Conservation (phyloP, 2,888 invertebrate species). For the Acleris emargana region DNA sequence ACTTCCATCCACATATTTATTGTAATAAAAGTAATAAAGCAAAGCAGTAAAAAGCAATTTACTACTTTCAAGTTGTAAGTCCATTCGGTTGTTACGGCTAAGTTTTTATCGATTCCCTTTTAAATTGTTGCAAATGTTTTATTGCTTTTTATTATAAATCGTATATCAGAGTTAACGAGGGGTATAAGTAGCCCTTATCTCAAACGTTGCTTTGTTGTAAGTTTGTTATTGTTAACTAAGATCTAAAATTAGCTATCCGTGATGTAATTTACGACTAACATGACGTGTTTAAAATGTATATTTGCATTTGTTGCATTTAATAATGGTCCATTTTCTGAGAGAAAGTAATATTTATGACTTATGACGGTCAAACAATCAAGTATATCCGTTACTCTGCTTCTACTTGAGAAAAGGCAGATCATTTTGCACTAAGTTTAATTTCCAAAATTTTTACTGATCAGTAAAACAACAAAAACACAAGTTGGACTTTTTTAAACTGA, state of each 20-base stretch:
- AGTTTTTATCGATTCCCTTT: conserved; percentile 76
- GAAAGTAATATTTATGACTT: too few species aligned
- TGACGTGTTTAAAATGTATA: too few species aligned
- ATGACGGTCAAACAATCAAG: too few species aligned
- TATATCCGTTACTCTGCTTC: too few species aligned
- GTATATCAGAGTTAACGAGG: conserved; percentile 81
- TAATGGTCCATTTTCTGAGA: too few species aligned
- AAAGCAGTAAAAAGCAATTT: conserved; percentile 71
- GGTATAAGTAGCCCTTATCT: conserved; percentile 77
- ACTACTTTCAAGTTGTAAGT: conserved; percentile 64
- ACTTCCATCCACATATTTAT: conserved; percentile 32
- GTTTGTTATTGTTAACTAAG: conserved; percentile 41
- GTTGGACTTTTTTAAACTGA: too few species aligned
- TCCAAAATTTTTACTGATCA: too few species aligned
- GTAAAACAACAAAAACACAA: too few species aligned
- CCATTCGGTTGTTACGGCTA: conserved; percentile 63
- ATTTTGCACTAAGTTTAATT: too few species aligned
- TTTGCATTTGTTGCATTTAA: too few species aligned
- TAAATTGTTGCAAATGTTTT: conserved; percentile 82
- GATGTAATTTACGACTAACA: background rate
- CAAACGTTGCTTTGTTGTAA: conserved; percentile 71
- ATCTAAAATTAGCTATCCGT: conserved; percentile 9
- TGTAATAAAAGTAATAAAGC: conserved; percentile 46
- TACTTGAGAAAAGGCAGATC: too few species aligned
- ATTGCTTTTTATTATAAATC: conserved; percentile 78